Conservation (phyloP, 2,797 vertebrate species). For the Morus bassanus region DNA sequence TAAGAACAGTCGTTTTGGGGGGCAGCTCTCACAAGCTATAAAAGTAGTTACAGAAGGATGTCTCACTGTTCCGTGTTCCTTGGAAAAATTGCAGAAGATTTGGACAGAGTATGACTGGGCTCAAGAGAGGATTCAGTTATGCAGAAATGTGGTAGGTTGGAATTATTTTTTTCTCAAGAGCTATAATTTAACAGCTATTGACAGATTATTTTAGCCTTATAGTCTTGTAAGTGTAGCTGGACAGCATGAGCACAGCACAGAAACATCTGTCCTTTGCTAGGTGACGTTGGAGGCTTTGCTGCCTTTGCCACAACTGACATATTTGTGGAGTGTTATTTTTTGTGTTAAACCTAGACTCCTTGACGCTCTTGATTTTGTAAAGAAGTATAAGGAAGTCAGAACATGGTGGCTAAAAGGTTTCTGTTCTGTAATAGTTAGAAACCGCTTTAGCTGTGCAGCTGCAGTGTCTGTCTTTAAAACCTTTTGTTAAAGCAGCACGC, state of each 20-base stretch:
- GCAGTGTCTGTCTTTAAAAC: neutral
- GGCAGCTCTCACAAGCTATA: slow-evolving; percentile 75
- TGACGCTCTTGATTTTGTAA: neutral
- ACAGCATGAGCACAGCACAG: neutral
- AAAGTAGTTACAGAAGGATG: slow-evolving; percentile 61
- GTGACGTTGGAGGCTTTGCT: neutral
- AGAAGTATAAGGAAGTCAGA: neutral
- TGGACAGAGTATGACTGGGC: slow-evolving; percentile 71
- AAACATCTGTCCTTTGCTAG: neutral
- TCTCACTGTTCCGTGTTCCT: slow-evolving; percentile 51
- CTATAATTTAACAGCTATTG: neutral
- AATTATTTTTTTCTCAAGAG: neutral
- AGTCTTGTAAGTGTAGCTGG: neutral
- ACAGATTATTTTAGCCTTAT: neutral
- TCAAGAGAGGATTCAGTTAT: slow-evolving; percentile 72
- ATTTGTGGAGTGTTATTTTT: neutral
- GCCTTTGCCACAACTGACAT: neutral
- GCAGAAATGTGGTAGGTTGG: slow-evolving; percentile 64
- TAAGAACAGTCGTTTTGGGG: slow-evolving; percentile 43
- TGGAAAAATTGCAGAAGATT: slow-evolving; percentile 68
- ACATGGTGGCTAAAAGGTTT: accelerated
- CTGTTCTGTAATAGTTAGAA: neutral
- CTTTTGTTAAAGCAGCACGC: neutral
- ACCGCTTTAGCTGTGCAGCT: accelerated
- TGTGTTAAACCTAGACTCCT: neutral